These are phyloP conservation scores for Myotis vivesi DNA, from an alignment of 2,797 vertebrate species.

Conservation along the genomic window DNA sequence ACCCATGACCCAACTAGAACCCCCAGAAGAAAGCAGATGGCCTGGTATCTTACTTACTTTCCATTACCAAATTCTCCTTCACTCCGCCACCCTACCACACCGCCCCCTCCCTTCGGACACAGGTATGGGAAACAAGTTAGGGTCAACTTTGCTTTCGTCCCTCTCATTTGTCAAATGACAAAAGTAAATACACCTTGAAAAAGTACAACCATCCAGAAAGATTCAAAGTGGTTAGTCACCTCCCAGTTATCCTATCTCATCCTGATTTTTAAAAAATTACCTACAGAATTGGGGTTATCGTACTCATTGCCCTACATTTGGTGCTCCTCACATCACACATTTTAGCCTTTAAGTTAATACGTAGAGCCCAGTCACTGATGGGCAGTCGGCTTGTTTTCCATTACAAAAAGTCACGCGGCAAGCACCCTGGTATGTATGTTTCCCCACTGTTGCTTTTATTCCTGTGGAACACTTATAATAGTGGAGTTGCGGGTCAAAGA, in stretches of 20 bases:
- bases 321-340: not conserved
- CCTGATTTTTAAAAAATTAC: not conserved
- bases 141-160: not conserved
- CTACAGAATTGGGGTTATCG: not conserved
- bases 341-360: not conserved
- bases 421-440: not conserved
- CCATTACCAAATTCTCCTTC: not conserved
- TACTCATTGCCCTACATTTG: too few species aligned
- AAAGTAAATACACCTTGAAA: not conserved
- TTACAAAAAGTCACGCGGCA: not conserved
- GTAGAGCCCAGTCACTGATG: not conserved
- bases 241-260: not conserved
- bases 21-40: too few species aligned
- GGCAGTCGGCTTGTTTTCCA: not conserved
- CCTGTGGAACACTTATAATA: not conserved
- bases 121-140: not conserved
- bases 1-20: not conserved
- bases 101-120: not conserved
- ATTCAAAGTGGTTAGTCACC: fast-evolving
- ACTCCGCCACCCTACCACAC: too few species aligned
- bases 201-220: not conserved
- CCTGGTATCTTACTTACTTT: too few species aligned
- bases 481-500: not conserved
- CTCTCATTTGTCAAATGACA: not conserved
- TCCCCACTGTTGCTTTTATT: not conserved